A percentile compares a stretch with the other conserved stretches of the same genome.
These are phyloP conservation scores for Calypte anna DNA, from an alignment of 2,113 vertebrate genomes.

Conservation along the genomic window DNA sequence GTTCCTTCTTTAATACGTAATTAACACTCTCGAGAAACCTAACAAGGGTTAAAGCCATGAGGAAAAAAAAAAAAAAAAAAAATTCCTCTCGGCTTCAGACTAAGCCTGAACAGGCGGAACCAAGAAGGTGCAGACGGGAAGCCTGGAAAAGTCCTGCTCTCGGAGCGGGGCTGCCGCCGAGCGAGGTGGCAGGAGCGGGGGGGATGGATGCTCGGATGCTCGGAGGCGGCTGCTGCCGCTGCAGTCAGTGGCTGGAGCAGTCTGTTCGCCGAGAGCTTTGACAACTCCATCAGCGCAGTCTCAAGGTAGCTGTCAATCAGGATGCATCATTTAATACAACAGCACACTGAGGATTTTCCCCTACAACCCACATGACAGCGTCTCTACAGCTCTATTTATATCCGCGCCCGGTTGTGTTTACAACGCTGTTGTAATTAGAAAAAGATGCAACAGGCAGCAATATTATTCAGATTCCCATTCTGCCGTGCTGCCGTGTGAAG, in stretches of 20 bases:
- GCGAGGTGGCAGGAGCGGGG: neutral
- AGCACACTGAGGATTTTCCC: slow-evolving; percentile 88
- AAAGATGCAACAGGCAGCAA: slow-evolving; percentile 85
- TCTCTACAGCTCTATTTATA: slow-evolving; percentile 95
- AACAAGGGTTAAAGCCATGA: neutral
- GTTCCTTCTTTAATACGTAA: neutral
- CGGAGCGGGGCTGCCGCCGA: neutral
- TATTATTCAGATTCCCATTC: slow-evolving; percentile 78
- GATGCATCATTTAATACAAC: slow-evolving; percentile 93
- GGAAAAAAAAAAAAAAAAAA: neutral
- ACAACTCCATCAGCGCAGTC: slow-evolving; percentile 98
- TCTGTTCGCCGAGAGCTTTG: slow-evolving; percentile 84
- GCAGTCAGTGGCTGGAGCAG: slow-evolving; percentile 78
- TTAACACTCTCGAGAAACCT: neutral
- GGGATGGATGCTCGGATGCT: neutral
- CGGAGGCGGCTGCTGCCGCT: slow-evolving; percentile 78
- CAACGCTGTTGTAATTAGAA: slow-evolving; percentile 88
- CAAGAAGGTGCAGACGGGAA: neutral
- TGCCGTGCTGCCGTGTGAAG: slow-evolving; percentile 74
- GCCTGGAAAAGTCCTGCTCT: neutral
- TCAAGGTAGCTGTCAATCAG: slow-evolving; percentile 99
- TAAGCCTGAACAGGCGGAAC: neutral
- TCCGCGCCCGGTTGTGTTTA: slow-evolving; percentile 84
- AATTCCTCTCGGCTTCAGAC: neutral
- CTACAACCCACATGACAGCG: slow-evolving; percentile 88